These are phyloP conservation scores for Andinoacara biseriatus DNA, from an alignment of 2,113 vertebrate species.

Conservation along the genomic window DNA sequence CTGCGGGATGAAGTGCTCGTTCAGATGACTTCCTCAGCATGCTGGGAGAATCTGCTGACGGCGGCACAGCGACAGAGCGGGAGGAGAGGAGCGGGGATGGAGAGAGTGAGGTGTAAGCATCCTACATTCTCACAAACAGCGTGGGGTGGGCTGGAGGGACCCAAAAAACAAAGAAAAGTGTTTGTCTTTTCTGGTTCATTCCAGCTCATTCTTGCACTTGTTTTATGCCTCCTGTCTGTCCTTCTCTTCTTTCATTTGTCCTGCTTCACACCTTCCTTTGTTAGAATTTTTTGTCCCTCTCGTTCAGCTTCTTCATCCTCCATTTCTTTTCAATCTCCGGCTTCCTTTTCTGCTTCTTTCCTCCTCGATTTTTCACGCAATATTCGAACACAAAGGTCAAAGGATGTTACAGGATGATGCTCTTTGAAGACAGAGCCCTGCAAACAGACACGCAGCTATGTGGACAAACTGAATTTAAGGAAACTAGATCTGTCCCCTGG, in stretches of 20 bases:
- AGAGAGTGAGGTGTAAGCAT: neutral
- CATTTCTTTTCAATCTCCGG: neutral
- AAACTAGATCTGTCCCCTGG: slow-evolving; percentile 36
- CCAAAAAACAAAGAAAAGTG: slow-evolving; percentile 1
- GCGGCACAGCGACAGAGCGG: slow-evolving; percentile 10
- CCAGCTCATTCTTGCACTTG: neutral
- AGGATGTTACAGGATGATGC: neutral
- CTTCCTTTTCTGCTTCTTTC: neutral
- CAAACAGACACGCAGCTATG: neutral
- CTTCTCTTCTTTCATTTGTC: slow-evolving; percentile 33
- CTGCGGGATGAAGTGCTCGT: slow-evolving; percentile 30
- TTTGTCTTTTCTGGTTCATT: neutral
- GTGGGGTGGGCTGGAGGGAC: neutral
- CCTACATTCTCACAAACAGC: slow-evolving; percentile 29
- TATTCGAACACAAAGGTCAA: neutral
- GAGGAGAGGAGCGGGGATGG: neutral
- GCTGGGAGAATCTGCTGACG: slow-evolving; percentile 59
- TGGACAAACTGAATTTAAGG: slow-evolving; percentile 25
- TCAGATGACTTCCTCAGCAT: slow-evolving; percentile 42
- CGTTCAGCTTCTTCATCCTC: neutral
- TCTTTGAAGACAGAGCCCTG: neutral
- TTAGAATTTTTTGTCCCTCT: neutral
- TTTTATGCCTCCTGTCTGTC: slow-evolving; percentile 6
- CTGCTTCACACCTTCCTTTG: neutral
- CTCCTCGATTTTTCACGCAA: neutral